A percentile compares a stretch with the other conserved stretches of the same genome.
phyloP scores from a whole-genome alignment of 2,797 vertebrate species.

The Acropternis orthonyx region DNA sequence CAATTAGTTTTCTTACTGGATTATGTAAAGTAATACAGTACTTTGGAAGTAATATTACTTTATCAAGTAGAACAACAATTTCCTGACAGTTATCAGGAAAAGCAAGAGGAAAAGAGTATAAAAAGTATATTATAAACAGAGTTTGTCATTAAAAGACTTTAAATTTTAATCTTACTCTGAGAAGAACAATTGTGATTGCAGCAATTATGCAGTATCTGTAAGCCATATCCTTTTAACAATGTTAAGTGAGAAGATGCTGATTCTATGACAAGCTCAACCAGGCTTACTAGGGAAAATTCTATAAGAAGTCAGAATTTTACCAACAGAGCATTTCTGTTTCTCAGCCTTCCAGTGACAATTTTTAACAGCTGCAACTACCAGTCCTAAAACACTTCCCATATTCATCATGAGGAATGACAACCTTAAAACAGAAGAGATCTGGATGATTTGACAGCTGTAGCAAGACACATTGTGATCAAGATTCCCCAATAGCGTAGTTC shows the following conservation, averaged over 20 bases:
- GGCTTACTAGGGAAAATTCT: neutral
- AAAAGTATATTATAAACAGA: neutral
- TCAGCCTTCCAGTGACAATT: neutral
- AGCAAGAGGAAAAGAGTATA: neutral
- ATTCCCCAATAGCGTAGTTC: slow-evolving; percentile 42
- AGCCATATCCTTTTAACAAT: neutral
- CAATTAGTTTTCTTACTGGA: neutral
- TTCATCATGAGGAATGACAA: neutral
- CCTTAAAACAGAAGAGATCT: slow-evolving; percentile 34
- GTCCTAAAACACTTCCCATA: neutral
- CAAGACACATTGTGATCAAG: slow-evolving; percentile 21
- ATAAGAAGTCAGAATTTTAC: neutral
- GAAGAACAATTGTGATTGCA: neutral
- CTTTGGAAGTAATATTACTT: neutral
- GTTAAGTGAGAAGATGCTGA: neutral
- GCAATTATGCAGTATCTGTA: neutral
- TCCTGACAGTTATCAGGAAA: neutral
- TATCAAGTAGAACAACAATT: neutral
- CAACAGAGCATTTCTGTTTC: neutral
- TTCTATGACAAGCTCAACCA: neutral
- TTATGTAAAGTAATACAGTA: neutral
- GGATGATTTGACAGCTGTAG: slow-evolving; percentile 12
- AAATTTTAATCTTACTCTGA: neutral
- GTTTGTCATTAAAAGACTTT: neutral
- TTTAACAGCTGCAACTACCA: neutral